A percentile compares a stretch with the other conserved stretches of the same genome.
These are phyloP conservation scores for Alviniconcha strummeri DNA, from an alignment of 2,888 invertebrate species.

Conservation along the genomic window DNA sequence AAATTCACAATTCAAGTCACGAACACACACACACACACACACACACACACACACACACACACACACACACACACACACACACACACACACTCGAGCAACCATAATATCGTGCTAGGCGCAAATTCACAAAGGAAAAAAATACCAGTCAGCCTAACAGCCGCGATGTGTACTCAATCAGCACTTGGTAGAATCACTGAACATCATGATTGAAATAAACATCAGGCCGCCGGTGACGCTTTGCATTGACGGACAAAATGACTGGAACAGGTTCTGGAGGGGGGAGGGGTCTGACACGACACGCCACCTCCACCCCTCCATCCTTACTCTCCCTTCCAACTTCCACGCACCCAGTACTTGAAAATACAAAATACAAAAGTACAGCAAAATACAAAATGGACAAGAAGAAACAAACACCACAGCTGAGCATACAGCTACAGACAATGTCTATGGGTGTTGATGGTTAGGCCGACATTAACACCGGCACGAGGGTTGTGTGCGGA, in stretches of 20 bases:
- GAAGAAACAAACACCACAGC: too few species aligned
- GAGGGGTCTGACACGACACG: too few species aligned
- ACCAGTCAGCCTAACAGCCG: not conserved
- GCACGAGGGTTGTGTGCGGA: too few species aligned
- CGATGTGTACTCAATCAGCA: not conserved
- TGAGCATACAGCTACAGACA: too few species aligned
- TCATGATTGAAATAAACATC: not conserved
- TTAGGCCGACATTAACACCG: too few species aligned
- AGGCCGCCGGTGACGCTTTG: not conserved
- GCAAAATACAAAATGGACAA: too few species aligned
- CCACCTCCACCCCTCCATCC: too few species aligned
- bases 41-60: not conserved
- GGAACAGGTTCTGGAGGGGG: too few species aligned
- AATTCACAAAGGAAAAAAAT: not conserved
- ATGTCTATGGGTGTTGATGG: too few species aligned
- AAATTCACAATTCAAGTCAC: not conserved
- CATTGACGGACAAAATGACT: not conserved
- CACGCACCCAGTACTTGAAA: too few species aligned
- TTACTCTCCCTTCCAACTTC: too few species aligned
- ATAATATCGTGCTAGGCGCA: not conserved
- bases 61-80: not conserved
- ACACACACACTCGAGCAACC: not conserved
- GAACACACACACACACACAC: not conserved
- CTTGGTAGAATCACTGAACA: not conserved
- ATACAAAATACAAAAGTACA: too few species aligned